Conservation (phyloP, 2,113 vertebrate species). For the Illadopsis cleaveri region DNA sequence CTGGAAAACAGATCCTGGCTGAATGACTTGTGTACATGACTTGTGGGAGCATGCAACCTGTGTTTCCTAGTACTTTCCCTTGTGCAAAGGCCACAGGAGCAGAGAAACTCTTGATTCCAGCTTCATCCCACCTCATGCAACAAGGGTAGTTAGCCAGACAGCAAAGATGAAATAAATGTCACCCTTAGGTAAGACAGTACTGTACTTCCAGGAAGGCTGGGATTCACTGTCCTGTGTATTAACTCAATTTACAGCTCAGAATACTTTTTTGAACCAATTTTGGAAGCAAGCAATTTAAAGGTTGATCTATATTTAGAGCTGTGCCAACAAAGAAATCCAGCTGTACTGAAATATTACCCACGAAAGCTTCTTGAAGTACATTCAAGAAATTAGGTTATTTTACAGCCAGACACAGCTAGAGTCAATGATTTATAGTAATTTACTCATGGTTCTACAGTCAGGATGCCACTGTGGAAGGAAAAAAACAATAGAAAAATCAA, state of each 20-base stretch:
- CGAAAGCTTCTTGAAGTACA: neutral
- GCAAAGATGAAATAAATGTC: neutral
- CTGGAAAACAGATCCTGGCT: neutral
- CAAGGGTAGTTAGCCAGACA: neutral
- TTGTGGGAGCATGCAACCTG: accelerated
- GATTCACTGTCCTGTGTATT: neutral
- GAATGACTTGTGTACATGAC: neutral
- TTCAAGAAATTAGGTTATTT: constrained; percentile 6
- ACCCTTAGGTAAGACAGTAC: neutral
- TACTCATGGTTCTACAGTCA: neutral
- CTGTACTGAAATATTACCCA: neutral
- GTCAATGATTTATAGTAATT: neutral
- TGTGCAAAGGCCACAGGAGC: neutral
- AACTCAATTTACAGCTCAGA: neutral
- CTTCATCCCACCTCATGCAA: neutral
- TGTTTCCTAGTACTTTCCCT: neutral
- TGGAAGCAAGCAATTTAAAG: neutral
- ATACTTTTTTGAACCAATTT: neutral
- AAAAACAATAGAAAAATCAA: neutral
- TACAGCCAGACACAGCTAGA: neutral
- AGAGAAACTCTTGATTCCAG: neutral
- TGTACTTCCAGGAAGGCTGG: neutral
- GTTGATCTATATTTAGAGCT: neutral
- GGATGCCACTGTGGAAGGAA: neutral
- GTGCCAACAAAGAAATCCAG: neutral